These are phyloP conservation scores for Augiades crinisus DNA, from an alignment of 2,888 invertebrate species.

Conservation along the genomic window DNA sequence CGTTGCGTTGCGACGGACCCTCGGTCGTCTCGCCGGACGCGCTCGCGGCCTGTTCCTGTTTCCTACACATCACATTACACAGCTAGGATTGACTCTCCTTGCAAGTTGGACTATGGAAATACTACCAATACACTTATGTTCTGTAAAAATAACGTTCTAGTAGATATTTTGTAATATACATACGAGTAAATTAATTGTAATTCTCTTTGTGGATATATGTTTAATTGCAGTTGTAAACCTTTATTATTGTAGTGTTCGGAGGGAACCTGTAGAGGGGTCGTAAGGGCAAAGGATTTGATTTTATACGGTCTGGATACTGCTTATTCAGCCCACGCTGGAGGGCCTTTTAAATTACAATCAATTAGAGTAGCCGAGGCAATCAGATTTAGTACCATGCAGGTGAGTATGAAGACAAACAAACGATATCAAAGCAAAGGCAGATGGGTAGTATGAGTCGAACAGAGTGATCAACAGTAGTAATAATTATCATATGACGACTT, in stretches of 20 bases:
- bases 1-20: slow-evolving; percentile 33
- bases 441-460: too few species aligned
- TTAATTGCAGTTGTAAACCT: too few species aligned
- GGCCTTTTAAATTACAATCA: slow-evolving; percentile 42
- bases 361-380: slow-evolving; percentile 45
- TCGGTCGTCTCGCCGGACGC: slow-evolving; percentile 8
- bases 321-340: slow-evolving; percentile 53
- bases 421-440: too few species aligned
- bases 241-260: background rate
- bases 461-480: too few species aligned
- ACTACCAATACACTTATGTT: background rate
- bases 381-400: slow-evolving; percentile 42
- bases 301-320: slow-evolving; percentile 55
- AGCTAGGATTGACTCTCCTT: too few species aligned
- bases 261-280: background rate
- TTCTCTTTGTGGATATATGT: too few species aligned
- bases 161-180: too few species aligned
- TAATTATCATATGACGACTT: too few species aligned
- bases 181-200: too few species aligned
- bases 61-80: background rate
- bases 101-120: background rate
- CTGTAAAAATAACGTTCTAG: too few species aligned
- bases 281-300: slow-evolving; percentile 33
- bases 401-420: slow-evolving; percentile 16
- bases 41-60: slow-evolving; percentile 8